These are phyloP conservation scores for Troilus luridus DNA, from an alignment of 2,888 invertebrate genomes.

Conservation along the genomic window DNA sequence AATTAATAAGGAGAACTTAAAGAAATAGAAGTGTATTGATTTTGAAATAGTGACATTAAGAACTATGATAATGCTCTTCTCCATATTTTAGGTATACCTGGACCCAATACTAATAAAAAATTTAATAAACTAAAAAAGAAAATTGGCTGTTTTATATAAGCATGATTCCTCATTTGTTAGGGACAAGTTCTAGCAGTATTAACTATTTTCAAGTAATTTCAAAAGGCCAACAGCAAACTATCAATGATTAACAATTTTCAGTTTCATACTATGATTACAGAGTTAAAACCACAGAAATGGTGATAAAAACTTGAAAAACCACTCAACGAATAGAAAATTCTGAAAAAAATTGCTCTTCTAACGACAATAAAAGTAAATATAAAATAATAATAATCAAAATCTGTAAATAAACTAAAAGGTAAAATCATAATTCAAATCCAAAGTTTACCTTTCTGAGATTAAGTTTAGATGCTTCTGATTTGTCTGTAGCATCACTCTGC, in stretches of 20 bases:
- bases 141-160: too few relatives aligned
- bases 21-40: too few relatives aligned
- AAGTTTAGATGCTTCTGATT: neutral
- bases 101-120: too few relatives aligned
- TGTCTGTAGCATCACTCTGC: neutral
- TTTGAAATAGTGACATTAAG: too few relatives aligned
- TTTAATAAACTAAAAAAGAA: too few relatives aligned
- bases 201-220: too few relatives aligned
- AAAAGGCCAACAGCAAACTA: too few relatives aligned
- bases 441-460: neutral
- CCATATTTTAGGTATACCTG: too few relatives aligned
- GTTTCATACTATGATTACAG: neutral
- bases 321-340: neutral
- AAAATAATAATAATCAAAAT: neutral
- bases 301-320: neutral
- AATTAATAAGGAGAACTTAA: too few relatives aligned
- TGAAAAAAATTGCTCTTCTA: neutral
- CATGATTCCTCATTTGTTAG: too few relatives aligned
- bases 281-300: neutral
- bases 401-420: neutral
- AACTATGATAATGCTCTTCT: too few relatives aligned
- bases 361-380: neutral
- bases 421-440: neutral
- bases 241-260: neutral
- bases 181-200: too few relatives aligned